Percentiles rank a stretch among this genome's conserved stretches.
These are phyloP conservation scores for Amblyopsis hoosieri DNA, from an alignment of 2,797 vertebrate genomes.

Conservation along the genomic window DNA sequence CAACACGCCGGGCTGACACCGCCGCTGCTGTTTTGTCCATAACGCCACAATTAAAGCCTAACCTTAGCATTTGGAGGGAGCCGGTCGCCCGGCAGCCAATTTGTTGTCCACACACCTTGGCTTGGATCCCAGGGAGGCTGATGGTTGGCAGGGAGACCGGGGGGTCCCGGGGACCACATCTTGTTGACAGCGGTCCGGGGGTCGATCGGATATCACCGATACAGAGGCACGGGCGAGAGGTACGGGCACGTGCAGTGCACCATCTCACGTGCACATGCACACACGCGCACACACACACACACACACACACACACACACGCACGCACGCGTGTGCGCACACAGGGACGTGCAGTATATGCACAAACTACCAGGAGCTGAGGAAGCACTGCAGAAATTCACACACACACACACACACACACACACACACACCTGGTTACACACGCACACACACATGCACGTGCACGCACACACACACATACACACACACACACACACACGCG, in stretches of 20 bases:
- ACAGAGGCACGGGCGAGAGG: slow-evolving; percentile 19
- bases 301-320: slow-evolving; percentile 1
- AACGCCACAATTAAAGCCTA: slow-evolving; percentile 84
- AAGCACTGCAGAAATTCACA: not conserved
- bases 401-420: slow-evolving; percentile 5
- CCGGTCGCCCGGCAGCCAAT: slow-evolving; percentile 69
- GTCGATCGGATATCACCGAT: slow-evolving; percentile 57
- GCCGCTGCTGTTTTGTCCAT: slow-evolving; percentile 80
- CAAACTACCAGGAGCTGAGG: no score
- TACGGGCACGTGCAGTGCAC: not conserved
- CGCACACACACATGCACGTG: not conserved
- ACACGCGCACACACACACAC: slow-evolving; percentile 14
- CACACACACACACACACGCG: not conserved
- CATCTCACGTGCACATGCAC: slow-evolving; percentile 21
- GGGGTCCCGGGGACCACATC: slow-evolving; percentile 38
- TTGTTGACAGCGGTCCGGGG: slow-evolving; percentile 64
- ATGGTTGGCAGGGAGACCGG: slow-evolving; percentile 20
- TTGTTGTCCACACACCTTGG: slow-evolving; percentile 66
- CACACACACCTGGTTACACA: slow-evolving; percentile 1
- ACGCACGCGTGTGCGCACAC: no score
- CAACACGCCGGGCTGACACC: slow-evolving; percentile 81
- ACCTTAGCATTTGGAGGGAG: slow-evolving; percentile 79
- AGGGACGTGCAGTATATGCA: no score
- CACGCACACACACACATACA: not conserved
- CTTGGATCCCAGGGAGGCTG: slow-evolving; percentile 47